phyloP scores from a whole-genome alignment of 2,113 vertebrate genomes.

The Anhinga rufa region DNA sequence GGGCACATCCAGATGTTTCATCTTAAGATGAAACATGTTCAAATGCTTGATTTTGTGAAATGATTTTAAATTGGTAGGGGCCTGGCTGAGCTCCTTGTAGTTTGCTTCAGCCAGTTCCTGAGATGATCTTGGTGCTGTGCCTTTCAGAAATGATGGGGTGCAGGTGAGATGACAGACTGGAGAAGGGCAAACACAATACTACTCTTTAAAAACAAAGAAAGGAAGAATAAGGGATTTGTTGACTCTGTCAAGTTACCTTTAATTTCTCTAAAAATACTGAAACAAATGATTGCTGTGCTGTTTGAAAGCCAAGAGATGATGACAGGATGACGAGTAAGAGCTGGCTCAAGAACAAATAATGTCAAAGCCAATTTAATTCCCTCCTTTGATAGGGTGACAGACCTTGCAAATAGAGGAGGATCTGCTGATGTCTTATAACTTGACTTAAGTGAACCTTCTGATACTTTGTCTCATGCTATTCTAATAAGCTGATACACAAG shows the following conservation, averaged over 20 bases:
- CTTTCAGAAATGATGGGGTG: not conserved
- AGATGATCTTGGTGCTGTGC: not conserved
- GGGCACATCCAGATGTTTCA: not conserved
- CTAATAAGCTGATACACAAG: not conserved
- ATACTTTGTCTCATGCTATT: not conserved
- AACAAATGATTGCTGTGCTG: not conserved
- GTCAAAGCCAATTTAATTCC: conserved; percentile 16
- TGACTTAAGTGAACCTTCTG: not conserved
- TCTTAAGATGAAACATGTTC: not conserved
- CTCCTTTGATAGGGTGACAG: not conserved
- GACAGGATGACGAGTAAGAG: not conserved
- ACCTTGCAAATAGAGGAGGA: not conserved
- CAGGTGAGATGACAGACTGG: not conserved
- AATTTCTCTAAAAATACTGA: not conserved
- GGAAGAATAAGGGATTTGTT: not conserved
- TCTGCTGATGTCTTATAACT: not conserved
- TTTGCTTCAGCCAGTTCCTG: not conserved
- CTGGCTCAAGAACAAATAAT: not conserved
- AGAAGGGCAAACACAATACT: not conserved
- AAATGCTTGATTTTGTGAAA: not conserved
- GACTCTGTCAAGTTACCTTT: not conserved
- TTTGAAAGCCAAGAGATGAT: not conserved
- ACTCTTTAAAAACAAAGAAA: not conserved
- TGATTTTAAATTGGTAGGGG: not conserved
- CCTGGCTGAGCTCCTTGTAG: not conserved